A percentile compares a stretch with the other conserved stretches of the same genome.
These are phyloP conservation scores for Merluccius polli DNA, from an alignment of 2,797 vertebrate species.

Conservation along the genomic window DNA sequence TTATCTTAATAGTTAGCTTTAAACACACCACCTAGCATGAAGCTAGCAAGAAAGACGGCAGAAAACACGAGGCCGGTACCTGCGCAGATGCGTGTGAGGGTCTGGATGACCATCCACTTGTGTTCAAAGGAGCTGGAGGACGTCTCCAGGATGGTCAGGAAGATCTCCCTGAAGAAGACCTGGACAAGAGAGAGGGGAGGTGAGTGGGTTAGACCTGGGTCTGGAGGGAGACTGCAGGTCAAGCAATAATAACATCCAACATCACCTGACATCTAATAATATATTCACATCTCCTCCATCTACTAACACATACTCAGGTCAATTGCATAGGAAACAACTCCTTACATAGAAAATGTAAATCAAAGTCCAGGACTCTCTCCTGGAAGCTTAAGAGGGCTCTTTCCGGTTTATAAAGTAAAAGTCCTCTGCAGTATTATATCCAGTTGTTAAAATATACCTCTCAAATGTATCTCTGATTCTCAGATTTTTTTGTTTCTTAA, in stretches of 20 bases:
- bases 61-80: conserved; percentile 62
- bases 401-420: neutral
- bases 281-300: no score
- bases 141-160: conserved; percentile 95
- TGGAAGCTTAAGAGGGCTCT: neutral
- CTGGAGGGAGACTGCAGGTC: neutral
- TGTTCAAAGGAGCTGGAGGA: conserved; percentile 96
- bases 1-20: neutral
- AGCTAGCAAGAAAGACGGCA: neutral
- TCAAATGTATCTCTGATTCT: no score
- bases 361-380: no score
- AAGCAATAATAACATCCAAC: neutral
- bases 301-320: neutral
- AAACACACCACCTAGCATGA: no score
- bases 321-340: neutral
- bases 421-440: no score
- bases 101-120: conserved; percentile 99
- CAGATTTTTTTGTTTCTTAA: no score
- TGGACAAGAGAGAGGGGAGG: conserved; percentile 37
- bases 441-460: no score
- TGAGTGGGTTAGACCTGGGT: neutral
- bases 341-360: neutral
- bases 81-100: conserved; percentile 96
- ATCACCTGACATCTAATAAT: no score
- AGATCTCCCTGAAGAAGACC: conserved; percentile 99